Conservation (phyloP, 2,888 invertebrate species). For the Glyphotaelius pellucidus region DNA sequence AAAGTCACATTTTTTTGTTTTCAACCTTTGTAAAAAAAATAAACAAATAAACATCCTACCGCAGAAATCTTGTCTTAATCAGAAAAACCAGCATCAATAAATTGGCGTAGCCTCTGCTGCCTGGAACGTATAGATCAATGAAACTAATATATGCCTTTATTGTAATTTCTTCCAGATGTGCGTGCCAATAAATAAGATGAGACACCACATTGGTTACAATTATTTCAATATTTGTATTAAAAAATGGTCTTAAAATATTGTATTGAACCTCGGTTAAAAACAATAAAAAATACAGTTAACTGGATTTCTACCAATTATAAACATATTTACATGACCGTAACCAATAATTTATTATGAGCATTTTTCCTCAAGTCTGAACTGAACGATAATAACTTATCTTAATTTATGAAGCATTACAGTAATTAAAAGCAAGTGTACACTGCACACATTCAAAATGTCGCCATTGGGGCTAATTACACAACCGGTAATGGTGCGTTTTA, state of each 20-base stretch:
- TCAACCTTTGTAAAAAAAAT: too few species aligned
- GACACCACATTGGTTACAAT: neutral
- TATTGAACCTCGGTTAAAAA: neutral
- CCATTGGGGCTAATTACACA: conserved; percentile 2
- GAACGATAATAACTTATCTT: neutral
- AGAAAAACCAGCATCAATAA: too few species aligned
- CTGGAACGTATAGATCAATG: neutral
- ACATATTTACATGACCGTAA: neutral
- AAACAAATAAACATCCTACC: too few species aligned
- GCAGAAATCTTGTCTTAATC: too few species aligned
- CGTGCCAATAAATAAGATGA: too few species aligned
- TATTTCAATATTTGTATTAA: neutral
- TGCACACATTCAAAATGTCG: neutral
- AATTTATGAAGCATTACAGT: neutral
- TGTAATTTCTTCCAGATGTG: neutral
- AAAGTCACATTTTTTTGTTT: too few species aligned
- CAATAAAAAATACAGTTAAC: neutral
- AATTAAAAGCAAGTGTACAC: neutral
- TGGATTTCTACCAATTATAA: neutral
- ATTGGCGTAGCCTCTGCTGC: neutral
- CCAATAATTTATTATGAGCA: neutral
- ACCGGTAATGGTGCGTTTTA: conserved; percentile 38
- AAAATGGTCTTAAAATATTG: neutral
- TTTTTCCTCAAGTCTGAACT: neutral
- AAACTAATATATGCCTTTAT: neutral